Evolutionary conservation across 2,888 invertebrate genomes (phyloP), one percentile per base, ranked within the genome.

Genomic region (Phengaris alcon): DNA sequence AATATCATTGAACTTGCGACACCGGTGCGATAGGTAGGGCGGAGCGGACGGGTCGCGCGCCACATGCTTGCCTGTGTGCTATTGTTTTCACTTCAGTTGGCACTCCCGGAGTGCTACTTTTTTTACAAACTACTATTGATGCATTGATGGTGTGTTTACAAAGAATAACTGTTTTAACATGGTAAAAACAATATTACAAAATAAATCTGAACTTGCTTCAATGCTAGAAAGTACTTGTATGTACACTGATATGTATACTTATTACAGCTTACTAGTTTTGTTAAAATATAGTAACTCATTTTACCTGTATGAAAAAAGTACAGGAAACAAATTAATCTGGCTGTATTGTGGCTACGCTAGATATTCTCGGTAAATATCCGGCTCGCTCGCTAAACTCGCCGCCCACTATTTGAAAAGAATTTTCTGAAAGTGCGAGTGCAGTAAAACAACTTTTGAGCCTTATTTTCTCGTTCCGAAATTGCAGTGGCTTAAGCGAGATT

Each of bases 401-500:
- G 77, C 81, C 79, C 80, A 83, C 80, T 81, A 85, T 82, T 85
- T 86, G 82, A 86, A 90, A 90, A 87, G 86, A 87, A 86, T 86
- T 85, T 84, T 79, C 82, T 82, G 85, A 85, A 88, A 89, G 88
- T 89, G 88, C 84, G 88, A 89, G 86, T 89, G 88, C 88, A 90
- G 86, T 90, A 88, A 90, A 90, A 89, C 87, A 89, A 89, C 87
- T 88, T 90, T 86, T 88, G 86, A 90, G 89, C 88, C 90, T 90
- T 91, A 91, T 92, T 91, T 91, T 85, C 89, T 89, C 89, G 87
- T 90, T 90, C 88, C 90, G 85, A 92, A 93, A 92, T 90, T 92
- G 93, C 92, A 91, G 89, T 90, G 90, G 87, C 91, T 92, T 92
- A 92, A 92, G 91, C 88, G 91, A 91, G 92, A 91, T 92, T 93